A percentile compares a stretch with the other conserved stretches of the same genome.
These are phyloP conservation scores for Sceloporus undulatus DNA, from an alignment of 2,113 vertebrate species.

Conservation along the genomic window DNA sequence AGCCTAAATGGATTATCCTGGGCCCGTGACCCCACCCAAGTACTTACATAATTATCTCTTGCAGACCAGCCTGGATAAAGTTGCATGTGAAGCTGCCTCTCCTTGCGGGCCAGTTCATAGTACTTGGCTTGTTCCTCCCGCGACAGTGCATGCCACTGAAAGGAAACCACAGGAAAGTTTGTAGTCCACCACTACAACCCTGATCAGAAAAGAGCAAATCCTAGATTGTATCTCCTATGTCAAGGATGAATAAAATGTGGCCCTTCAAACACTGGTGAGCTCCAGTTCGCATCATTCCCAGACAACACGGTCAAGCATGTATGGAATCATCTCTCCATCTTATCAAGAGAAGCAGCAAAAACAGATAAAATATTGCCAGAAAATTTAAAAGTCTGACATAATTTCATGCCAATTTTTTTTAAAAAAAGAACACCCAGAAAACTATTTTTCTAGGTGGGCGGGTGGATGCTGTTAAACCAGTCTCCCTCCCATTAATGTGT, in stretches of 20 bases:
- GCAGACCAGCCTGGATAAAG: slow-evolving; percentile 99
- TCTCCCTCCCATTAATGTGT: too few species aligned
- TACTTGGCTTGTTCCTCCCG: slow-evolving; percentile 99
- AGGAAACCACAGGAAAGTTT: background rate
- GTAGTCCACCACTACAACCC: background rate
- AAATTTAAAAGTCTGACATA: background rate
- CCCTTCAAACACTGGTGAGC: background rate
- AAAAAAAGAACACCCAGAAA: too few species aligned
- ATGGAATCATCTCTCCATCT: background rate
- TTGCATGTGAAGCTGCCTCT: slow-evolving; percentile 99
- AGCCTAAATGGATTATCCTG: fast-evolving
- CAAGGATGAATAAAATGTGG: background rate
- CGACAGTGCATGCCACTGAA: slow-evolving; percentile 96
- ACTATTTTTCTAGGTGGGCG: too few species aligned
- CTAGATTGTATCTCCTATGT: too few species aligned
- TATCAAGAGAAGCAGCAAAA: background rate
- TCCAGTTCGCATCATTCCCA: background rate
- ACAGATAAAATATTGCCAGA: background rate
- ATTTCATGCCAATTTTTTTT: background rate
- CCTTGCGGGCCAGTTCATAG: slow-evolving; percentile 97
- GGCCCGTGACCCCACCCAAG: background rate
- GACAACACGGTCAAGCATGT: background rate
- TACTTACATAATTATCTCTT: slow-evolving; percentile 96
- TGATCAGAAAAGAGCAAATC: background rate
- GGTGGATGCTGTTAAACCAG: too few species aligned